Evolutionary conservation across 2,113 vertebrate species (phyloP).

Genomic region (Empidonax traillii): DNA sequence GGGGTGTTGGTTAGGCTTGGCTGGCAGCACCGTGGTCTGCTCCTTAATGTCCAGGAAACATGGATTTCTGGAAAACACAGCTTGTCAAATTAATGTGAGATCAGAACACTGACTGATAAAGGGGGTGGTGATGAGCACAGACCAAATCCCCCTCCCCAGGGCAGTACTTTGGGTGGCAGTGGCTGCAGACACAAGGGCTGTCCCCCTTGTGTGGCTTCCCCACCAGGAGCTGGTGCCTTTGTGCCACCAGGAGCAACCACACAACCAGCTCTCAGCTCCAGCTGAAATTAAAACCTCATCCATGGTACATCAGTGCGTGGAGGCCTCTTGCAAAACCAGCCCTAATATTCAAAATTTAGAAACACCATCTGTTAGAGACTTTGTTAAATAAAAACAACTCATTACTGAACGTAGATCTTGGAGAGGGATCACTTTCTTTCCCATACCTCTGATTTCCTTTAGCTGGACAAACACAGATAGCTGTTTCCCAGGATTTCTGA

Average conservation of each 20-base stretch:
- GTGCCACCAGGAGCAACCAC: neutral
- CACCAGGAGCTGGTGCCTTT: neutral
- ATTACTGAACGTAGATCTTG: neutral
- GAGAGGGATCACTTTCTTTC: neutral
- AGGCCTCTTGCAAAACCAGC: conserved; percentile 26
- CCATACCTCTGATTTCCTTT: neutral
- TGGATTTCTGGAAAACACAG: too few relatives aligned
- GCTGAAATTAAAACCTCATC: neutral
- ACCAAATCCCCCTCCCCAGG: too few relatives aligned
- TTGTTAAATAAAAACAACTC: conserved; percentile 38
- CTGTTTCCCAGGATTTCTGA: neutral
- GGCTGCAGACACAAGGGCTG: too few relatives aligned
- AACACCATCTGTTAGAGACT: conserved; percentile 32
- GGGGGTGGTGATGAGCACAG: too few relatives aligned
- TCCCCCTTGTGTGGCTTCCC: too few relatives aligned
- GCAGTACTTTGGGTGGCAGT: too few relatives aligned
- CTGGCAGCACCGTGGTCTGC: too few relatives aligned
- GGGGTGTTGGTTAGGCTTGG: too few relatives aligned
- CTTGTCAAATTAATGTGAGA: too few relatives aligned
- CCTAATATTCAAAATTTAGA: conserved; percentile 59
- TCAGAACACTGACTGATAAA: too few relatives aligned
- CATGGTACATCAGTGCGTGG: neutral
- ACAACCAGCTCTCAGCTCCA: neutral
- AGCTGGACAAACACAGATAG: neutral
- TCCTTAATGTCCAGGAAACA: too few relatives aligned